Evolutionary conservation across 2,797 vertebrate genomes (phyloP).

Genomic region (Masticophis lateralis): DNA sequence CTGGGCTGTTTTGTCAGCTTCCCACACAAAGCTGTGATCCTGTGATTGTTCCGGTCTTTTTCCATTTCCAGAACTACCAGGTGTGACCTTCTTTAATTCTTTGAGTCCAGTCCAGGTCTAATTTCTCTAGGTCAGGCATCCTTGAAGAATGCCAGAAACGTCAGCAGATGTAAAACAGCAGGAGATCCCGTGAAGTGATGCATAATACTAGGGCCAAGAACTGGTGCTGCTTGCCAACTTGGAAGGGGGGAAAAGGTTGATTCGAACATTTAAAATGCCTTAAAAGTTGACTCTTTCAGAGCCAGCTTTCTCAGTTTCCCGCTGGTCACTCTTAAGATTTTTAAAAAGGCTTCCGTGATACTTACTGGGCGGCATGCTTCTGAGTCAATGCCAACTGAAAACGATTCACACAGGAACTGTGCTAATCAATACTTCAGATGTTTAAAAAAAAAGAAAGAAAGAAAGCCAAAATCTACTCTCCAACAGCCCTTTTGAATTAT

Average conservation of each 20-base stretch:
- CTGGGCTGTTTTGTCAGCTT: background rate
- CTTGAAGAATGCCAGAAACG: background rate
- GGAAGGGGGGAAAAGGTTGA: background rate
- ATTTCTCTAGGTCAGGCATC: background rate
- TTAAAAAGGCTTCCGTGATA: background rate
- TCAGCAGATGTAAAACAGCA: background rate
- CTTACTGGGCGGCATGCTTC: background rate
- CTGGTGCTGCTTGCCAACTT: background rate
- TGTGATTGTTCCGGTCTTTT: background rate
- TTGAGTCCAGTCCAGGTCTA: background rate
- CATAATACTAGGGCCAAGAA: background rate
- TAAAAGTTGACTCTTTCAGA: background rate
- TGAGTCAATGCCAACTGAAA: background rate
- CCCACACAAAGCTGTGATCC: background rate
- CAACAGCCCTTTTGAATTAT: background rate
- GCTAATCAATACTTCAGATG: background rate
- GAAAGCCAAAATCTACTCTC: background rate
- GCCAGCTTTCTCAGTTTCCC: background rate
- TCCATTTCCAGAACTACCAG: background rate
- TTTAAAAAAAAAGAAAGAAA: background rate
- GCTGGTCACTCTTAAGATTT: background rate
- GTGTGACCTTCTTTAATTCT: background rate
- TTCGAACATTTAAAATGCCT: background rate
- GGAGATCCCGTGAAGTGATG: background rate
- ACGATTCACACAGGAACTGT: background rate